These are phyloP conservation scores for Pocillopora damicornis DNA, from an alignment of 64 coral and sea anemone species.

Conservation along the genomic window DNA sequence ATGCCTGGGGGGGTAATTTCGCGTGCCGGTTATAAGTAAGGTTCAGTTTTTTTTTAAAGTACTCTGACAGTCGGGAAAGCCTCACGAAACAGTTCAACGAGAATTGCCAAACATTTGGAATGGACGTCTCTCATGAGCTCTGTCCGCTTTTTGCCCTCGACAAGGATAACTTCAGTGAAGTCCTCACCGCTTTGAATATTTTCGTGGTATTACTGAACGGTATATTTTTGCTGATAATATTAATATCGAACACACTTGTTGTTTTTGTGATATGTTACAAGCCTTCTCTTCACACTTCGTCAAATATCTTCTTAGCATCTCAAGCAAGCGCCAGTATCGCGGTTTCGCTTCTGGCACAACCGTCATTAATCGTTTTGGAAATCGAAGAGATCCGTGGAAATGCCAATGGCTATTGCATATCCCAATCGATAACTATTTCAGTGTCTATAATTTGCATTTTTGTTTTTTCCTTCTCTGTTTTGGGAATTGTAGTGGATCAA, in stretches of 20 bases:
- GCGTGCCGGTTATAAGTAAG: no score
- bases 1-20: no score
- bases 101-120: no score
- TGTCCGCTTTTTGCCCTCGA: neutral
- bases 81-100: no score
- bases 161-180: neutral
- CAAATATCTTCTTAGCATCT: neutral
- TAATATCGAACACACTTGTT: neutral
- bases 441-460: neutral
- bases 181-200: neutral
- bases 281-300: neutral
- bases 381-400: neutral
- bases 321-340: neutral
- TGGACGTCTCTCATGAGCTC: no score
- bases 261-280: neutral
- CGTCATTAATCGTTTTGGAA: neutral
- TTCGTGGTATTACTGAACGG: neutral
- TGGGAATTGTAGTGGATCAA: neutral
- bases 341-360: neutral
- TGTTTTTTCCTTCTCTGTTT: neutral
- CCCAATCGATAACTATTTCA: neutral
- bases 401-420: neutral
- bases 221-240: neutral
- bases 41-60: no score
- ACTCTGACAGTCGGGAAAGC: no score